A percentile compares a stretch with the other conserved stretches of the same genome.
Conservation (phyloP, 2,113 vertebrate species). For the Irena cyanogastra region DNA sequence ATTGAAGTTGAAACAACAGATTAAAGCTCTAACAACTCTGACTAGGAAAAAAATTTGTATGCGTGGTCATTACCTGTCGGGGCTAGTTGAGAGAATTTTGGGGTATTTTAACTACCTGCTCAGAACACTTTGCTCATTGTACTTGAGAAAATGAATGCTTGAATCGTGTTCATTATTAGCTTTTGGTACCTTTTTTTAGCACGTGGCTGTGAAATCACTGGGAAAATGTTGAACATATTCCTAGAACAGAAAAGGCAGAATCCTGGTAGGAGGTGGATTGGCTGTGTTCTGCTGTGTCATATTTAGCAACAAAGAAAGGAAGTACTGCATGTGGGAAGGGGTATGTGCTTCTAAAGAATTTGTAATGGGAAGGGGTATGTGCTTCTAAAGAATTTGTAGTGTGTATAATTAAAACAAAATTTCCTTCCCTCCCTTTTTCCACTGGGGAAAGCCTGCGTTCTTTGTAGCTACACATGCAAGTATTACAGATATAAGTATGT, state of each 20-base stretch:
- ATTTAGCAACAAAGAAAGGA: neutral
- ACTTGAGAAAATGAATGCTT: neutral
- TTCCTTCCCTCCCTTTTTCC: neutral
- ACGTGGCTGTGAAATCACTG: neutral
- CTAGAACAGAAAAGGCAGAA: neutral
- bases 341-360: neutral
- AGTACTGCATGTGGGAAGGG: neutral
- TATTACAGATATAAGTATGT: neutral
- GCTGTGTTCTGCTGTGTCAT: slow-evolving; percentile 30
- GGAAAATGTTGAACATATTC: neutral
- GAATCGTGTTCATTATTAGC: neutral
- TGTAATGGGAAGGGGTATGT: neutral
- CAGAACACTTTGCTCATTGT: neutral
- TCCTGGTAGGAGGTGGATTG: neutral
- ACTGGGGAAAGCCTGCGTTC: neutral
- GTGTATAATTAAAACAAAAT: neutral
- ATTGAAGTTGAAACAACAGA: neutral
- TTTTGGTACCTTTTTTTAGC: neutral
- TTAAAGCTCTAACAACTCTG: neutral
- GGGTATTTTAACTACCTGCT: neutral
- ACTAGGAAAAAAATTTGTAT: neutral
- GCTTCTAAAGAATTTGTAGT: neutral
- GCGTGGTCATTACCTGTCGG: neutral
- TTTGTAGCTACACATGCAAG: neutral
- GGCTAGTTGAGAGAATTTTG: neutral